Evolutionary conservation across 2,113 vertebrate species (phyloP), one percentile per base, ranked within the genome.

Genomic region (Papio anubis): DNA sequence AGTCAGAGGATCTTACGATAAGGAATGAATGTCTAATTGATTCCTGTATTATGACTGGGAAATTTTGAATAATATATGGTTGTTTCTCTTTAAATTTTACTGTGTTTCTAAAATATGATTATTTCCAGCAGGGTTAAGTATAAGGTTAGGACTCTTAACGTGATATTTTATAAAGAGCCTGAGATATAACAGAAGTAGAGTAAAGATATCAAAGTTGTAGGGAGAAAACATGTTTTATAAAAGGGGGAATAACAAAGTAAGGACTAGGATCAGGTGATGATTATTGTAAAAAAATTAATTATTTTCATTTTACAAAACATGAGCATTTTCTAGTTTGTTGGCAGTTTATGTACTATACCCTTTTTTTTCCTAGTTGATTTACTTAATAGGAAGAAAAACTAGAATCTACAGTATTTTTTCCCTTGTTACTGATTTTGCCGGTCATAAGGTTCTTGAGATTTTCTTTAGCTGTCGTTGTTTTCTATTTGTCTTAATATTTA

Each of bases 71-170:
- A 82, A 70, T 66, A 88, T 13, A 5, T 93, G 7, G 2, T 79
- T 32, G 11, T 93, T 91, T 84, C 52, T 73, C 30, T 88, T 89
- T 94, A 85, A 40, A 59, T 93, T 68, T 96, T 94, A 43, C 45
- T 78, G 2, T 94, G 25, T 40, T 91, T 93, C 30, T 81, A 94
- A 3, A 68, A 30, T 88, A 52, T 1, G n/a, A n/a, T 70, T 64
- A 40, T 95, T 97, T 97, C 70, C 38, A 89, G 66, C 57, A 82
- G 20, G 45, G 8, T 97, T 72, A 81, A 96, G 57, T 86, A 68
- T 0, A 82, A 86, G n/a, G 57, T 88, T 92, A 92, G 32, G 16
- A 70, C 17, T 75, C 43, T 76, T 68, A 80, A 80, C 68, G 1
- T 93, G 59, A 76, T 38, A 61, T 12, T 95, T 10, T 68, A 45